Conservation (phyloP, 2,888 invertebrate species). For the Nycteola revayana region DNA sequence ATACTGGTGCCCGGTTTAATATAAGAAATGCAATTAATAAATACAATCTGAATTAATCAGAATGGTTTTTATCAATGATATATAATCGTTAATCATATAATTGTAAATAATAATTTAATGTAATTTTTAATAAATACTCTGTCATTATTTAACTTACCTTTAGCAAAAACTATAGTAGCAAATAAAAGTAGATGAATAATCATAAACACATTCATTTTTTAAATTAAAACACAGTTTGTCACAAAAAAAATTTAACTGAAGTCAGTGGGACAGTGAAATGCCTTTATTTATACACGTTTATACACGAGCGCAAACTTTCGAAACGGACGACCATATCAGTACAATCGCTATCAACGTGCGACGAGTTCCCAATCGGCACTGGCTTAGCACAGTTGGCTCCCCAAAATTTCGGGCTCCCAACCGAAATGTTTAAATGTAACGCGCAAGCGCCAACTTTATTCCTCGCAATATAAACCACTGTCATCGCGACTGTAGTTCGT, state of each 20-base stretch:
- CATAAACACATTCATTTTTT: constrained; percentile 35
- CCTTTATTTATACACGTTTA: background rate
- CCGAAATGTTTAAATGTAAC: constrained; percentile 1
- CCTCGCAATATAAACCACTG: constrained; percentile 8
- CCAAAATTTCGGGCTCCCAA: constrained; percentile 21
- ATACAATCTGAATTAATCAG: background rate
- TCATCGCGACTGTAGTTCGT: constrained; percentile 2
- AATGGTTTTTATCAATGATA: background rate
- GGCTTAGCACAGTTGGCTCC: constrained; percentile 6
- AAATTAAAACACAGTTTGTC: constrained; percentile 2
- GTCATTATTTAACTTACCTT: constrained; percentile 36
- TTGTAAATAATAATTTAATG: too few species aligned
- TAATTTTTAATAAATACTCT: too few species aligned
- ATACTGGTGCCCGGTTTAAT: too few species aligned
- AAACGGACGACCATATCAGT: constrained; percentile 3
- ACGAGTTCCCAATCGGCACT: constrained; percentile 17
- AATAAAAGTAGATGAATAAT: constrained; percentile 30
- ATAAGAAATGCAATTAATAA: too few species aligned
- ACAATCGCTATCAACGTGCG: constrained; percentile 13
- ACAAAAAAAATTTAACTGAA: background rate
- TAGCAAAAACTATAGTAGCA: constrained; percentile 34
- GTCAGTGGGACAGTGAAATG: background rate
- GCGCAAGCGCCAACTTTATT: constrained; percentile 41
- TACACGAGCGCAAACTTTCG: constrained; percentile 20
- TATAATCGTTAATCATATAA: too few species aligned